Evolutionary conservation across 2,797 vertebrate genomes (phyloP), one percentile per base, ranked within the genome.

Genomic region (Hydrocynus forskahlii): DNA sequence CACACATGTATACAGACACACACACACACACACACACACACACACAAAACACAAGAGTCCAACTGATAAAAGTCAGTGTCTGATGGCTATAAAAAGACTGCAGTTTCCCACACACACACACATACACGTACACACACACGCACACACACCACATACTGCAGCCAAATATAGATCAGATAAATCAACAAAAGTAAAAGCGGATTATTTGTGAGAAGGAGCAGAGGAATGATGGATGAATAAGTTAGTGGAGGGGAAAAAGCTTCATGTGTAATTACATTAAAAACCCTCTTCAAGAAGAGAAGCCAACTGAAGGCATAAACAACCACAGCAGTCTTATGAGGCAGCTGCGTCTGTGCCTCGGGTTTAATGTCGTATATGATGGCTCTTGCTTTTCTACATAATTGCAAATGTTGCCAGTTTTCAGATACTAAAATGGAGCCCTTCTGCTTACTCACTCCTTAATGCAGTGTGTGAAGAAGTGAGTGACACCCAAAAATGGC

Each of bases 1-100:
- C 59, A 62, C 73, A 62, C 55, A 75, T 54, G 68, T 43, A 76
- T 54, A 69, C 75, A 66, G 45, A 68, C 29, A 75, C 72, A 57
- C 71, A 57, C 52, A 29, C 55, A 57, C 43, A 45, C 43, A 45
- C 43, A 45, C 43, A 29, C 29, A 29, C 29, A 29, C 29, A 29
- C 29, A 29, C 29, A 29, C 29, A 29, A 76, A 54, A 70, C 52
- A 75, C 23, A 54, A 52, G 68, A 25, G 23, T 52, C 68, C 69
- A 35, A 72, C 23, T 72, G 23, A 54, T 54, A 54, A 70, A 50
- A 54, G 21, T 72, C 68, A 54, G 68, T 17, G 17, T 25, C 69
- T 72, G 50, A 52, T 3, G 8, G 69, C 21, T 54, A 72, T 29
- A 72, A 72, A 72, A 72, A 72, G 68, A 70, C 4, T 29, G 50